Evolutionary conservation across 2,113 vertebrate species (phyloP), one percentile per base, ranked within the genome.

Genomic region (Perccottus glenii): DNA sequence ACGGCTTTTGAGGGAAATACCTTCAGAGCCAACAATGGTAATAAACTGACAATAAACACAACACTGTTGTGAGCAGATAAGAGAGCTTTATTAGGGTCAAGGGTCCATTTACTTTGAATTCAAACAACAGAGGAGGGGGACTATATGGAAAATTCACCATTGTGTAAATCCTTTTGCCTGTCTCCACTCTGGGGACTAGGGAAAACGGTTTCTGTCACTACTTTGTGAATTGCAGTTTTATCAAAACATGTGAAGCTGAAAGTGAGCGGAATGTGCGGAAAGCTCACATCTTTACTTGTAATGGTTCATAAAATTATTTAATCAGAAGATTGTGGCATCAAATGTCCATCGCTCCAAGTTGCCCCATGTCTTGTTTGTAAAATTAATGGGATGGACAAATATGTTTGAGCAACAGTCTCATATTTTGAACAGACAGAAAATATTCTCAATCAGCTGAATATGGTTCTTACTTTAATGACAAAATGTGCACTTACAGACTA

Each of bases 41-140:
- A 85, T 84, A 79, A 82, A 70, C 9, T 58, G 59, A 65, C 55
- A 69, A 85, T 73, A 66, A 77, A 79, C 72, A 64, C 36, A 3
- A 43, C 42, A 68, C 67, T 52, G 53, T 36, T 62, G 19, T 68
- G 77, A 81, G 78, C 60, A 67, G 48, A 72, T 57, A 53, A 59
- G 47, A 67, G 55, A 56, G 76, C 51, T 80, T 81, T 33, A 79
- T 73, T 81, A 8, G 27, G 12, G 55, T 12, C 59, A 70, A 70
- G 48, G 62, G 61, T 81, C 67, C 68, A 48, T 72, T 75, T 62
- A 52, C 19, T 57, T 55, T 3, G 36, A 75, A 81, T 72, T 69
- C 35, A 84, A 77, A 83, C 67, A 75, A 45, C 56, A 0, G 35
- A 55, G 52, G 43, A 55, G 47, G 63, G 5, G 38, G 56, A 61